Percentiles rank a stretch among this genome's conserved stretches.
phyloP scores from a whole-genome alignment of 2,113 vertebrate genomes.

The Halcyon senegalensis region DNA sequence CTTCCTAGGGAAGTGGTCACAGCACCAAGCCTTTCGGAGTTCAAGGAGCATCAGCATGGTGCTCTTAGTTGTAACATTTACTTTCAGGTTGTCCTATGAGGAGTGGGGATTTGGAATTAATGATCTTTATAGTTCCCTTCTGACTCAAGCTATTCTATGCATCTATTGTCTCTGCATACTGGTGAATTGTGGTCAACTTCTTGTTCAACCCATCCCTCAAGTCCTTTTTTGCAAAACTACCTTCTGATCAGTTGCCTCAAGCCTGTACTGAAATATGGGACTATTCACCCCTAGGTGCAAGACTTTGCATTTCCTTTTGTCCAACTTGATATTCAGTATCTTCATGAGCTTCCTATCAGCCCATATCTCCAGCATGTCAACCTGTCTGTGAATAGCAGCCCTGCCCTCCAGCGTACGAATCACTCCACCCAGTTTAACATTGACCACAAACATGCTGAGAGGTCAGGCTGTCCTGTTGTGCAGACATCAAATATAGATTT shows the following conservation, averaged over 20 bases:
- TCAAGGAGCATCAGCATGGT: too few species aligned
- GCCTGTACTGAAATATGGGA: too few species aligned
- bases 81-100: too few species aligned
- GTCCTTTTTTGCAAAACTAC: background rate
- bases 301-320: background rate
- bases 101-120: too few species aligned
- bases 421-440: fast-evolving
- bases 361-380: background rate
- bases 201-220: background rate
- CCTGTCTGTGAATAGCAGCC: fast-evolving
- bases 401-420: too few species aligned
- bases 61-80: too few species aligned
- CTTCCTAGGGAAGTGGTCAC: background rate
- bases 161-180: background rate
- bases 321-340: background rate
- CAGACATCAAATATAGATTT: background rate
- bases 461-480: background rate
- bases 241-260: background rate
- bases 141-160: background rate
- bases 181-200: background rate
- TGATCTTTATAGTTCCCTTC: background rate
- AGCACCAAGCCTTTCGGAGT: background rate
- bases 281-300: background rate
- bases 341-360: background rate
- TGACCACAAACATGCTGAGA: background rate